phyloP scores from a whole-genome alignment of 2,888 invertebrate species.

The Drosophila rubida region DNA sequence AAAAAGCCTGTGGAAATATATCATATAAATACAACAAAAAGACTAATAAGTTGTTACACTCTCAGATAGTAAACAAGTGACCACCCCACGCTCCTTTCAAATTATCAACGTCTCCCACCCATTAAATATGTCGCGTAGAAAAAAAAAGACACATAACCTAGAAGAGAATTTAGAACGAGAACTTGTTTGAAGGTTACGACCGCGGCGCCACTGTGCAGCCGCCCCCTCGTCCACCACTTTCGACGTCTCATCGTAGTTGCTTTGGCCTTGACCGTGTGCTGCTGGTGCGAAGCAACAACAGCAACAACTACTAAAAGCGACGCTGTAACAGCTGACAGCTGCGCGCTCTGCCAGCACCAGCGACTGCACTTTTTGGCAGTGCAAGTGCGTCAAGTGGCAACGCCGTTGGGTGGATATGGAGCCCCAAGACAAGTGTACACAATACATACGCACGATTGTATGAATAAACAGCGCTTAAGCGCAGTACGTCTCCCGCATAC shows the following conservation, averaged over 20 bases:
- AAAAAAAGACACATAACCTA: constrained; percentile 60
- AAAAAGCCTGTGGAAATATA: constrained; percentile 8
- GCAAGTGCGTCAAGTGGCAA: constrained; percentile 56
- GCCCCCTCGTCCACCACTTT: constrained; percentile 17
- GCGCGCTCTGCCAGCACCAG: constrained; percentile 52
- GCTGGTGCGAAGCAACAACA: constrained; percentile 39
- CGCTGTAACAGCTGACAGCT: constrained; percentile 73
- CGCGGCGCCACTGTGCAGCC: constrained; percentile 47
- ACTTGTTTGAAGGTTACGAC: constrained; percentile 71
- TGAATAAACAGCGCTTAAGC: constrained; percentile 42
- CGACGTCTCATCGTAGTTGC: constrained; percentile 26
- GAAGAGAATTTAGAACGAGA: constrained; percentile 54
- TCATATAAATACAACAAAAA: constrained; percentile 9
- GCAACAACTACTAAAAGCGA: constrained; percentile 32
- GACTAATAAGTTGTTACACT: constrained; percentile 45
- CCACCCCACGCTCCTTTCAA: background rate
- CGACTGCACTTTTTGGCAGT: constrained; percentile 53
- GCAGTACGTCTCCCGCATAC: constrained; percentile 47
- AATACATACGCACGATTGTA: constrained; percentile 4
- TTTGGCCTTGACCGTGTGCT: constrained; percentile 63
- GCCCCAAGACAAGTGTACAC: constrained; percentile 7
- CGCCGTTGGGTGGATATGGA: constrained; percentile 41
- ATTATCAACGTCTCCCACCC: background rate
- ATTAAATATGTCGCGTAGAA: constrained; percentile 8
- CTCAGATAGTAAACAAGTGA: background rate